Base-by-base conservation (phyloP, 2,888 invertebrate genomes). In the Flexamia atlantica region DNA sequence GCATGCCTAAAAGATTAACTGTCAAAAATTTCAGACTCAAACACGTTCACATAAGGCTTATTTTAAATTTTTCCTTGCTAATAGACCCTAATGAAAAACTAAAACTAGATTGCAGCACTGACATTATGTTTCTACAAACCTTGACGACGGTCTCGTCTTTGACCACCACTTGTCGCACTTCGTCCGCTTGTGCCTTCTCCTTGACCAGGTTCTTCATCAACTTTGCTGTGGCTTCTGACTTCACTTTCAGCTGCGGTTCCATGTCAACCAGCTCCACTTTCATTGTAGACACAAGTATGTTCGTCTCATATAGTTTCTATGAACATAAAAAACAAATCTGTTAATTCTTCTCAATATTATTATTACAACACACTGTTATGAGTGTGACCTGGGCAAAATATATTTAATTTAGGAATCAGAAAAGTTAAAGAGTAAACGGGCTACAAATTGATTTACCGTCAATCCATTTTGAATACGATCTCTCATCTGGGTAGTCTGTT, bases 121-220 rank as follows among this genome's bases (percentile, higher is more conserved):
- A n/a, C n/a, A n/a, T n/a, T n/a, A n/a, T n/a, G n/a, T n/a, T n/a
- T n/a, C 9, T 53, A 46, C 74, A 85, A 89, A 94, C 94, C 91
- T 97, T 96, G 0, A 97, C 98, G 25, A 92, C 92, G 2, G 95
- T 94, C 90, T 98, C 97, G 87, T 98, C 98, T 64, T 93, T 93
- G 90, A 95, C 92, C 0, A 98, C 97, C 3, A 95, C 92, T 84
- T 92, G 92, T 84, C 96, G 93, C 0, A 97, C 97, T 89, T 94
- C 93, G 89, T 98, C 97, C 0, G 96, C 96, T 84, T 95, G 94
- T 83, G 93, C 93, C 88, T 96, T 96, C 89, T 98, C 97, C 76
- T 94, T 92, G n/a, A 93, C 94, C 9, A 98, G 91, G 87, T 93
- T 92, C 84, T 93, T 93, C 90, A 97, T 94, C 36, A 98, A 91